Base-by-base conservation (phyloP, 2,888 invertebrate genomes). In the Latheticus oryzae region DNA sequence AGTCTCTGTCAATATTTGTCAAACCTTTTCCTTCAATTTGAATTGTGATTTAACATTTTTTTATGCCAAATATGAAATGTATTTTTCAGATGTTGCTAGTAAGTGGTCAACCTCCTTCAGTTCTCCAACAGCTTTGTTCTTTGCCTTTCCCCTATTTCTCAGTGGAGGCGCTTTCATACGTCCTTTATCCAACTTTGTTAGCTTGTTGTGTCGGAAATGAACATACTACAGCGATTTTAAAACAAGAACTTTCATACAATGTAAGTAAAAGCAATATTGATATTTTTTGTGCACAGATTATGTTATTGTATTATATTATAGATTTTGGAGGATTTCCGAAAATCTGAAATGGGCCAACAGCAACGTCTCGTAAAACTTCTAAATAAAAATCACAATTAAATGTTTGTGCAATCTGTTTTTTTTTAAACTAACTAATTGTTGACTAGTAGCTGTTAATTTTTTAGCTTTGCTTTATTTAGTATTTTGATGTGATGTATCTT, bases 121-220 rank as follows among this genome's bases (percentile, higher is more conserved):
- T 90, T 35, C 84, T 95, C 12, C 93, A 92, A 77, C 93, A 91
- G 69, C 81, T 95, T 32, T 93, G 93, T 79, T 87, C 85, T 0
- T 79, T 95, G 65, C 94, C 95, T 0, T 92, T 94, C 69, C 89
- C 89, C 67, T 95, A 93, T 83, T 90, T 95, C 78, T 90, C 90
- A 35, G 90, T 91, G 53, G 85, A 86, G 16, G 74, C 80, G 1
- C 84, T 93, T 63, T 87, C 88, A 53, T 83, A 82, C 61, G 84
- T 88, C 43, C 83, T 95, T 43, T 86, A 92, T 77, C 93, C 95
- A 0, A 91, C 93, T 0, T 81, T 95, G 30, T 83, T 92, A 53
- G 90, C 91, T 13, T 83, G 85, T 75, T 83, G 89, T 73, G 79
- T 84, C 73, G 76, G 85, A 35, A 89, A 89, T 69, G 78, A 82